Base-by-base conservation (phyloP, 2,113 vertebrate species). In the Calyptommatus sinebrachiatus region DNA sequence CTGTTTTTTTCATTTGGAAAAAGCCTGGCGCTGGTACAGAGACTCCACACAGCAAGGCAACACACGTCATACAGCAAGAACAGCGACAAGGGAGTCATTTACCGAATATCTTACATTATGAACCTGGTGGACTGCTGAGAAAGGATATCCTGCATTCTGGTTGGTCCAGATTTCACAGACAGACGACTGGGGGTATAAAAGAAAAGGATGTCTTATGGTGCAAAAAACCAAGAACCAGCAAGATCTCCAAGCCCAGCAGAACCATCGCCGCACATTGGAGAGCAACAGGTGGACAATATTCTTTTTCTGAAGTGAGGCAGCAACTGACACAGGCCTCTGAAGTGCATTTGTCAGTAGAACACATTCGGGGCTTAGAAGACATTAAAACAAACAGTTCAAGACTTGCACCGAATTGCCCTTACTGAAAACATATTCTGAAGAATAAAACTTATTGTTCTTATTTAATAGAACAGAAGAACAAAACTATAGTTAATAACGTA, bases 71-170 rank as follows among this genome's bases (percentile, higher is more conserved):
- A 95, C 73, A 94, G 84, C 28, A 87, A 92, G 60, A 41, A 83
- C 88, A 92, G 90, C 76, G 90, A 92, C 90, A 91, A 93, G 89
- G 92, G 8, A 94, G 91, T 89, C 88, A 21, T 92, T 90, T 70
- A 94, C 85, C 83, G 0, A 87, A 86, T 86, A 68, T 92, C 95
- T 95, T 95, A 95, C 95, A 95, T 95, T 95, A 94, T 95, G 95
- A 87, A 95, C 95, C 95, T 95, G 95, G 89, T 95, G 95, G 63
- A 95, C 94, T 90, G 95, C 94, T 89, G 95, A 93, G 95, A 95
- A 95, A 94, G 95, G 95, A 91, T 95, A 95, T 95, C 95, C 95
- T 92, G 95, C 95, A 90, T 95, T 95, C 95, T 95, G 95, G 94
- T 94, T 95, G 83, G 93, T 95, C 95, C 95, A 95, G 83, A 95